Conservation (phyloP, 2,113 vertebrate species). For the Takifugu bimaculatus region DNA sequence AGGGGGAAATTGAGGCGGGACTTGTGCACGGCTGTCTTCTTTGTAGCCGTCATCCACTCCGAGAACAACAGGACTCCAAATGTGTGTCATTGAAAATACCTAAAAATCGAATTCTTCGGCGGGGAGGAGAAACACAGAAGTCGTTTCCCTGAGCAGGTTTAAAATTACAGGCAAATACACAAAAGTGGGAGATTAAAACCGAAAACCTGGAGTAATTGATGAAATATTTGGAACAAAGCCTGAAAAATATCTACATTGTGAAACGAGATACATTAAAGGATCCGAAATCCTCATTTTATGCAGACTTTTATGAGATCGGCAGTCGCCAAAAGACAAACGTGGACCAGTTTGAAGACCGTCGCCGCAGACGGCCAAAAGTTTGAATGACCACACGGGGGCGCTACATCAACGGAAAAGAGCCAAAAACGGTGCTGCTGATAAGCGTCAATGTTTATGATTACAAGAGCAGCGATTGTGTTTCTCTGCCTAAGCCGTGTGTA, state of each 20-base stretch:
- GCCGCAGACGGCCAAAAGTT: conserved; percentile 24
- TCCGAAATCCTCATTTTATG: too few species aligned
- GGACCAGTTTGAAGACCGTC: neutral
- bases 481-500: too few species aligned
- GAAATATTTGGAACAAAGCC: too few species aligned
- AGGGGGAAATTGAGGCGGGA: conserved; percentile 56
- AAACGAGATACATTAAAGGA: too few species aligned
- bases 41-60: conserved; percentile 40
- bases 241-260: too few species aligned
- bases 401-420: conserved; percentile 26
- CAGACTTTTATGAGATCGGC: too few species aligned
- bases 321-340: too few species aligned
- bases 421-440: neutral
- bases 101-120: too few species aligned
- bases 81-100: too few species aligned
- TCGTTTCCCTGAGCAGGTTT: conserved; percentile 37
- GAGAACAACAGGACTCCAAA: conserved; percentile 39
- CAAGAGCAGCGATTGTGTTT: neutral
- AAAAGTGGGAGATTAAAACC: too few species aligned
- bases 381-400: conserved; percentile 65
- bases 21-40: conserved; percentile 49
- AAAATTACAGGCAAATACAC: too few species aligned
- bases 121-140: conserved; percentile 25
- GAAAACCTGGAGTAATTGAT: too few species aligned
- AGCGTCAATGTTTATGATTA: neutral